A percentile compares a stretch with the other conserved stretches of the same genome.
Conservation (phyloP, 2,113 vertebrate species). For the Micronycteris hirsuta region DNA sequence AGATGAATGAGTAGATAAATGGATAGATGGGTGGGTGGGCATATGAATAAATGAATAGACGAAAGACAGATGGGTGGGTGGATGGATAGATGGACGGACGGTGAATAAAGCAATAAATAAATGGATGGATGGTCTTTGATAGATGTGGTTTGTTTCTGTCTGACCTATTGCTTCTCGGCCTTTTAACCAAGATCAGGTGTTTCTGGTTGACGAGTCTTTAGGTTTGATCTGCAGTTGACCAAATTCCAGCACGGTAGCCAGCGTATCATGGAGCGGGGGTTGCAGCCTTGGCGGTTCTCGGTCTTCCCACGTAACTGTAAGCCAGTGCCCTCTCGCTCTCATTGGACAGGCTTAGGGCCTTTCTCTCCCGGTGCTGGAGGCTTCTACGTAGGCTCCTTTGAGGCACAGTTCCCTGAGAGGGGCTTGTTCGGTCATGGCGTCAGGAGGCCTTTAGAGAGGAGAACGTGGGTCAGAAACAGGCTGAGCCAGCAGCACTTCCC, state of each 20-base stretch:
- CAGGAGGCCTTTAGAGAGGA: neutral
- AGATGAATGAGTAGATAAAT: rapidly evolving
- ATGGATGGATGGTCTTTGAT: neutral
- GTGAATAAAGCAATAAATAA: too few species aligned
- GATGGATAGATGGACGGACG: too few species aligned
- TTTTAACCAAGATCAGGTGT: too few species aligned
- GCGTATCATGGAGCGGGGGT: neutral
- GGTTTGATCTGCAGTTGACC: neutral
- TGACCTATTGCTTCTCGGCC: neutral
- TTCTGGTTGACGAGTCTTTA: neutral
- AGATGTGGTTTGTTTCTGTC: neutral
- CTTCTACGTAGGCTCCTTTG: neutral
- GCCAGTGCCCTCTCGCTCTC: neutral
- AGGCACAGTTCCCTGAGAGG: neutral
- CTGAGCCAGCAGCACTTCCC: neutral
- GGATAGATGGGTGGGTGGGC: rapidly evolving
- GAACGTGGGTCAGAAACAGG: neutral
- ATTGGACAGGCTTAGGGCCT: neutral
- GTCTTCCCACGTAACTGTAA: neutral
- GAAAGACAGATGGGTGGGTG: neutral
- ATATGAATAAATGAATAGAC: rapidly evolving
- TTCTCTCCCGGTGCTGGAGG: neutral
- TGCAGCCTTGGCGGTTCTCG: neutral
- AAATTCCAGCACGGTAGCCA: neutral
- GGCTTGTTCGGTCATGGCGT: neutral